Base-by-base conservation (phyloP, 2,113 vertebrate genomes). In the Aldabrachelys gigantea region DNA sequence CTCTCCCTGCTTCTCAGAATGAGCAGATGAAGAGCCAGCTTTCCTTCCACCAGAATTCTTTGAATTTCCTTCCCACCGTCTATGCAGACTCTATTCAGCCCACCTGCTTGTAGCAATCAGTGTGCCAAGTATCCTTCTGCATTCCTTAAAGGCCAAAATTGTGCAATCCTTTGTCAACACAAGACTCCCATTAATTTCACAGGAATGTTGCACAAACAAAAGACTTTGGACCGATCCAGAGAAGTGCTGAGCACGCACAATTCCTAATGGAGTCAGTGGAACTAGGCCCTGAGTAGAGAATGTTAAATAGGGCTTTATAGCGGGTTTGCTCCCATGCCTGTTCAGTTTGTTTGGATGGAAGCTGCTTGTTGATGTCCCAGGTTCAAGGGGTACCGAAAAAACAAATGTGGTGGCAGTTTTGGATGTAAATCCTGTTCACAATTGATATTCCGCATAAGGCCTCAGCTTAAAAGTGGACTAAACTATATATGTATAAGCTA, bases 21-120 rank as follows among this genome's bases (percentile, higher is more conserved):
- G 80, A 80, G 4, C 2, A 0, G 25, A 85, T 78, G 56, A 89
- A 87, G 92, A 81, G 31, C 78, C 19, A 25, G 38, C 7, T 29
- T 85, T 10, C 62, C 49, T 88, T 56, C 10, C 6, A 78, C 84
- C 53, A 4, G 0, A 44, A 53, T 84, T 90, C 27, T 3, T 38
- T 35, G 44, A 11, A 50, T 80, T 29, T 93, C 76, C 50, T 87
- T 84, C 56, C 24, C 47, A 4, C 12, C 4, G 6, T 47, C 52
- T 2, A 0, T 0, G 8, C 3, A 27, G 47, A 24, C 52, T 69
- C 88, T 17, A 1, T 16, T 24, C 38, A 27, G 29, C 11, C 80
- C 82, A 22, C 1, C 0, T 7, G 19, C 25, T 19, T 6, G 8
- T 10, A 19, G 25, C 27, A 17, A 31, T 50, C 27, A 24, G 5